Conservation (phyloP, 1,140 invertebrate species). For the Pemphigus obesinymphae region DNA sequence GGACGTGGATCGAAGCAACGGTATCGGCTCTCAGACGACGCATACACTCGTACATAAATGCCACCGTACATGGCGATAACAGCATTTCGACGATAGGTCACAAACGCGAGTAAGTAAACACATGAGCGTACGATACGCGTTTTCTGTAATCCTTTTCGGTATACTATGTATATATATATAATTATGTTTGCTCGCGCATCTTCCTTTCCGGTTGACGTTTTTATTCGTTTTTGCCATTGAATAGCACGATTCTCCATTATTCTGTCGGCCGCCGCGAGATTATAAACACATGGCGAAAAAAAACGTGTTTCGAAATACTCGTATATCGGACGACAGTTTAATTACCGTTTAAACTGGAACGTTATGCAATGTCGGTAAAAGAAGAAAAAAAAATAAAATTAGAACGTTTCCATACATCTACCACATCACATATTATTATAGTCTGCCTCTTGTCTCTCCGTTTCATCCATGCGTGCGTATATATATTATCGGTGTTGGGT, state of each 20-base stretch:
- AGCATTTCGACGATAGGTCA: background rate
- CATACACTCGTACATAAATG: background rate
- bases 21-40: background rate
- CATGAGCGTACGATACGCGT: no score
- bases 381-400: background rate
- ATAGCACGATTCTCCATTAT: background rate
- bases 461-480: no score
- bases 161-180: no score
- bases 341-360: background rate
- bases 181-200: no score
- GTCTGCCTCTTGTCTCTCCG: background rate
- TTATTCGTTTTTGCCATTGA: background rate
- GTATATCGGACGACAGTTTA: background rate
- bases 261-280: background rate
- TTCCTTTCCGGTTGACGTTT: background rate
- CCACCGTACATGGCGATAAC: background rate
- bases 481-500: no score
- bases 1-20: background rate
- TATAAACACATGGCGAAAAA: background rate
- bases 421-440: background rate
- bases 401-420: background rate
- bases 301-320: slow-evolving; percentile 6
- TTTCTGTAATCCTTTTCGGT: background rate
- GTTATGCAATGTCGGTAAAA: background rate
- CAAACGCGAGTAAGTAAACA: slow-evolving; percentile 6